phyloP scores from a whole-genome alignment of 1,140 invertebrate species.

The Lordiphosa collinella region DNA sequence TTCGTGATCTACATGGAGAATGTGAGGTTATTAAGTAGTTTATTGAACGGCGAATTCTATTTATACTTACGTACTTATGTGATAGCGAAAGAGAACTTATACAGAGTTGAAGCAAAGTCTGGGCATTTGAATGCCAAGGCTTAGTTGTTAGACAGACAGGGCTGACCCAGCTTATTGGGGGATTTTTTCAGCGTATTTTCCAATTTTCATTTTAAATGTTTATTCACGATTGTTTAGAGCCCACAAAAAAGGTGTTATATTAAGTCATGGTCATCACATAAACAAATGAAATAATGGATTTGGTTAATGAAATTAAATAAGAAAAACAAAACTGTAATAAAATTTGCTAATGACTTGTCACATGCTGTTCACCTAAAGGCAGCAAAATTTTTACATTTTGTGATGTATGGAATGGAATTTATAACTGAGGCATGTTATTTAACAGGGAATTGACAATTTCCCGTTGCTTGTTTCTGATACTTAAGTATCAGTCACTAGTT shows the following conservation, averaged over 20 bases:
- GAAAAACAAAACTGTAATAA: too few species aligned
- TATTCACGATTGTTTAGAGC: conserved; percentile 41
- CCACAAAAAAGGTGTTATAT: conserved; percentile 46
- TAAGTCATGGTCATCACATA: not conserved
- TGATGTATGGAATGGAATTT: too few species aligned
- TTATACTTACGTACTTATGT: conserved; percentile 34
- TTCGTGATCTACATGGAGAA: conserved; percentile 51
- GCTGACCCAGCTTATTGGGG: too few species aligned
- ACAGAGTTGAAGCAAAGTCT: not conserved
- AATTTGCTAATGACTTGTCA: too few species aligned
- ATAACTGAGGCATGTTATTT: too few species aligned
- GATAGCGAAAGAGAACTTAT: conserved; percentile 9
- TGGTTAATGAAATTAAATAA: too few species aligned
- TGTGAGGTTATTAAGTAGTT: conserved; percentile 15
- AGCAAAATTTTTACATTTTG: too few species aligned
- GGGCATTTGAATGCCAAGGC: conserved; percentile 24
- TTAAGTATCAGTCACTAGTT: too few species aligned
- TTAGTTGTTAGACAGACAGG: conserved; percentile 1
- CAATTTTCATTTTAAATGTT: conserved; percentile 28
- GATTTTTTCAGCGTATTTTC: conserved; percentile 9
- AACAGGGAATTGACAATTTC: too few species aligned
- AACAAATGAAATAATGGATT: too few species aligned
- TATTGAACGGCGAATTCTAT: conserved; percentile 24
- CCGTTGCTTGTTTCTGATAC: too few species aligned
- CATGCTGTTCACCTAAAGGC: too few species aligned